These are phyloP conservation scores for Crambe crambe DNA, from an alignment of 37 sponge, comb jelly and placozoan genomes.

Conservation along the genomic window DNA sequence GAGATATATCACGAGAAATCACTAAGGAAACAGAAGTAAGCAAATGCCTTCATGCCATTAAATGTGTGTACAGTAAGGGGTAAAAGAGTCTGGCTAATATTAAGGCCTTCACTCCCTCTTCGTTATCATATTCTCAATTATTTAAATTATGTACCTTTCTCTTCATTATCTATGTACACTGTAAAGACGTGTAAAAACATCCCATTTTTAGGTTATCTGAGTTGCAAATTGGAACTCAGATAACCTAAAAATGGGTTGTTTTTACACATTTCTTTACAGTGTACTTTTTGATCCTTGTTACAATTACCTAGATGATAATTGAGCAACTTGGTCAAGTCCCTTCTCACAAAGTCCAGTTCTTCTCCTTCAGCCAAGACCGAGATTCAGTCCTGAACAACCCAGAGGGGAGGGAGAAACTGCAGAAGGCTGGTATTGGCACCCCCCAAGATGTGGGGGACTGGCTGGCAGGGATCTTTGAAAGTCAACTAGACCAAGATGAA, in stretches of 20 bases:
- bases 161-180: too few species aligned
- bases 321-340: not conserved
- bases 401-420: constrained; percentile 13
- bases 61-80: too few species aligned
- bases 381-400: constrained; percentile 7
- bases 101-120: too few species aligned
- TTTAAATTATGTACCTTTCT: too few species aligned
- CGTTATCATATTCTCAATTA: too few species aligned
- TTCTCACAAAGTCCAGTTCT: not conserved
- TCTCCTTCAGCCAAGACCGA: constrained; percentile 12
- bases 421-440: not conserved
- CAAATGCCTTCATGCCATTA: too few species aligned
- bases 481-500: not conserved
- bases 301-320: not conserved
- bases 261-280: too few species aligned
- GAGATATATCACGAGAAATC: not conserved
- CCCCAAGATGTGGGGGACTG: constrained; percentile 17
- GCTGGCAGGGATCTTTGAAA: not conserved
- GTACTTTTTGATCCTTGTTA: not conserved
- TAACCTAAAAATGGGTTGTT: too few species aligned
- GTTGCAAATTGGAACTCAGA: too few species aligned
- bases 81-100: too few species aligned
- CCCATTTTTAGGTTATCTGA: too few species aligned
- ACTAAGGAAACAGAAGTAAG: not conserved
- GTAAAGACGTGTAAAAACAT: too few species aligned